These are phyloP conservation scores for Polydrusus pterygomalis DNA, from an alignment of 2,888 invertebrate genomes.

Conservation along the genomic window DNA sequence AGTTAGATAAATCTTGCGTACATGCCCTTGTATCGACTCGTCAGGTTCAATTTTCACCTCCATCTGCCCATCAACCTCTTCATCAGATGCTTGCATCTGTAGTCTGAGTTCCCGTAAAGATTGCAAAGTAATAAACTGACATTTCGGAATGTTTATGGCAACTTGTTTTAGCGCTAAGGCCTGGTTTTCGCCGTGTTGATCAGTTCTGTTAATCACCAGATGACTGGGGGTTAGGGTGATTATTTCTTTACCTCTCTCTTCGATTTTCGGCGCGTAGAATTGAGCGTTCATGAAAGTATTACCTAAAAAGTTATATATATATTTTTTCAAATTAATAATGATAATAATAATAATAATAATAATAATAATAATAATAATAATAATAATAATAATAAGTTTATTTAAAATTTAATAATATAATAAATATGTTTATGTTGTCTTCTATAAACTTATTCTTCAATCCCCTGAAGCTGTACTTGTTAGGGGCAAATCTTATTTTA, in stretches of 20 bases:
- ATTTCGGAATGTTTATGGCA: constrained; percentile 67
- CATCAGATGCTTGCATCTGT: constrained; percentile 32
- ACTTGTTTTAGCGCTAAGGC: constrained; percentile 66
- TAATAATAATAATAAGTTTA: too few relatives aligned
- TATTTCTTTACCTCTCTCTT: constrained; percentile 63
- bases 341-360: too few relatives aligned
- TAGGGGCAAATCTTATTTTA: too few relatives aligned
- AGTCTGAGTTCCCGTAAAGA: constrained; percentile 51
- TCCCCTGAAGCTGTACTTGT: too few relatives aligned
- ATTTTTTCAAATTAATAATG: too few relatives aligned
- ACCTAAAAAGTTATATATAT: neutral
- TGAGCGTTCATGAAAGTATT: constrained; percentile 57
- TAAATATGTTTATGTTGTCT: too few relatives aligned
- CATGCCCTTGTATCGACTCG: constrained; percentile 23
- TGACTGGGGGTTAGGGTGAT: constrained; percentile 65
- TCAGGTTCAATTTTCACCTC: constrained; percentile 56
- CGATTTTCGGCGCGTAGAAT: constrained; percentile 65
- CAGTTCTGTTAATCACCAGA: constrained; percentile 61
- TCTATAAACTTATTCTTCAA: too few relatives aligned
- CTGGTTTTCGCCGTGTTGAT: constrained; percentile 43
- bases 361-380: too few relatives aligned
- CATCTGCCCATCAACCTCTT: neutral
- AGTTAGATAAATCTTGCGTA: neutral
- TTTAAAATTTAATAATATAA: too few relatives aligned
- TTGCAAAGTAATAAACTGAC: constrained; percentile 64